Evolutionary conservation across 2,113 vertebrate genomes (phyloP), one percentile per base, ranked within the genome.

Genomic region (Larimichthys polyactis): DNA sequence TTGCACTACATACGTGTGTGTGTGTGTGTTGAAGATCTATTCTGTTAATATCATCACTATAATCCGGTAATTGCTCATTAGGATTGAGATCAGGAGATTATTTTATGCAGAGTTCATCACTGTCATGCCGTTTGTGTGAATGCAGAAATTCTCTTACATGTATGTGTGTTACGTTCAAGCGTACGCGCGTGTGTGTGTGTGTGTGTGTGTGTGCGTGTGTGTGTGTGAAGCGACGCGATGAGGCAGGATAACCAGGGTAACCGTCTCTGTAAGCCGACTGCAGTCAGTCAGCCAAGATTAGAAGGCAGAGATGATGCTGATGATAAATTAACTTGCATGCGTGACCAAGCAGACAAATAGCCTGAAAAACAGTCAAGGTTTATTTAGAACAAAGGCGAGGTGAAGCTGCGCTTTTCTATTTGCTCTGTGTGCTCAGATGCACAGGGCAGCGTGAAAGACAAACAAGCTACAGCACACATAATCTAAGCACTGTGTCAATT

Each of bases 1-100:
- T 15, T 32, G 64, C 52, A 51, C 22, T 16, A 40, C 29, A 11
- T 52, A 20, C 12, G 20, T 54, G 10, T 63, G 60, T 63, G 36
- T 82, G 71, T 72, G 74, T 63, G 55, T 67, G 62, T 68, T 73
- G 62, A 74, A 62, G 58, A 68, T 78, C 67, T 60, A 44, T 62
- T 82, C 40, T 82, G 67, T 81, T 89, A 54, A 71, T 81, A 86
- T 83, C 48, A 55, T 87, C 78, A 59, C 85, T 77, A 58, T 90
- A 87, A 90, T 92, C 87, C 70, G 8, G 75, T 91, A 90, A 91
- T 90, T 91, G 78, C 91, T 92, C 88, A 93, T 94, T 93, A 93
- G 64, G 87, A 91, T 86, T 80, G 85, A 85, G 91, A 93, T 92
- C 84, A 86, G 75, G 73, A 84, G 91, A 92, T 92, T 84, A 91